Evolutionary conservation across 2,113 vertebrate genomes (phyloP).

Genomic region (Oenanthe melanoleuca): DNA sequence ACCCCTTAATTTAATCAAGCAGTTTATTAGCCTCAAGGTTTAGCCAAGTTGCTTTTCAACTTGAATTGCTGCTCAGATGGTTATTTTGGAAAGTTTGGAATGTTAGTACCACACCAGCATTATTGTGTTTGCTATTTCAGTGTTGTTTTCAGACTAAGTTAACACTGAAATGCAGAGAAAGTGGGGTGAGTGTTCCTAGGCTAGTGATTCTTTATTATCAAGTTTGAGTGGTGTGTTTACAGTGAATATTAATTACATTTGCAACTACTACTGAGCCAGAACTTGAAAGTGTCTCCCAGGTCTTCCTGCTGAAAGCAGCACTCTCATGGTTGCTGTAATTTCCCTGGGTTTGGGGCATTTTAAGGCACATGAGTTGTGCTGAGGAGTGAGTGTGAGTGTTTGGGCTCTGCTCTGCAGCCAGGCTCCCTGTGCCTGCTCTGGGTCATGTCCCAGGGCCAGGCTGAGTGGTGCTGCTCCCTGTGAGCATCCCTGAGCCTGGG

Average conservation of each 20-base stretch:
- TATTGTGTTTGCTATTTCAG: constrained; percentile 37
- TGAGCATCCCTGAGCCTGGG: not conserved
- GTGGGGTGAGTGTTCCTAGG: constrained; percentile 25
- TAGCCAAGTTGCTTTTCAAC: constrained; percentile 68
- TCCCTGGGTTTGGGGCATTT: not conserved
- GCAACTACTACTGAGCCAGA: constrained; percentile 35
- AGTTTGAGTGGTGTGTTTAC: constrained; percentile 66
- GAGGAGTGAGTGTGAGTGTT: not conserved
- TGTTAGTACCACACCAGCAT: constrained; percentile 12
- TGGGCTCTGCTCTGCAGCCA: not conserved
- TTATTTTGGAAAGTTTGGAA: constrained; percentile 73
- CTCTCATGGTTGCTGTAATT: not conserved
- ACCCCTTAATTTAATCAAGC: constrained; percentile 72
- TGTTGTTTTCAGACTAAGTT: constrained; percentile 48
- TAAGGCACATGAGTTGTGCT: not conserved
- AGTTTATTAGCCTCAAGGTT: constrained; percentile 68
- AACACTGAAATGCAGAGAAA: constrained; percentile 35
- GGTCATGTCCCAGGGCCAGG: no score
- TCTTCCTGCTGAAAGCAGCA: constrained; percentile 9
- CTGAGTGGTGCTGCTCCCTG: not conserved
- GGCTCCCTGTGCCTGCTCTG: not conserved
- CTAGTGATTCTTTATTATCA: constrained; percentile 62
- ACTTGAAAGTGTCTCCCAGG: constrained; percentile 31
- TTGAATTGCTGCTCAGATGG: constrained; percentile 65
- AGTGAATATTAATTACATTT: constrained; percentile 67